Evolutionary conservation across 1,140 invertebrate genomes (phyloP).

Genomic region (Pissodes strobi): DNA sequence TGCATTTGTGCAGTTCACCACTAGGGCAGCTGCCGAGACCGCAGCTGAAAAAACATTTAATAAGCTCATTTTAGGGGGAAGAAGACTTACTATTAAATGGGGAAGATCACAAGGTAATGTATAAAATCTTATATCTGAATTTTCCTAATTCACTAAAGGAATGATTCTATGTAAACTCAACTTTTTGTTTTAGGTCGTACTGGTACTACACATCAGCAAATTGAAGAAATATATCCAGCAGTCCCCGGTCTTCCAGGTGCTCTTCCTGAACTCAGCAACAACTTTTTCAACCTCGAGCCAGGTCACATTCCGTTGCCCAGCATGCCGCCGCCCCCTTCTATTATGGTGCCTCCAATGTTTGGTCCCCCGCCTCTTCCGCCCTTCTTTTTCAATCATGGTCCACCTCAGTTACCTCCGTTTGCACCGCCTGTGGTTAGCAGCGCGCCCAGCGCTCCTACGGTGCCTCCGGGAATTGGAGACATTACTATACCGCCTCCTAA

Average conservation of each 20-base stretch:
- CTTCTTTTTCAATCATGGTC: slow-evolving; percentile 63
- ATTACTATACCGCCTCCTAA: slow-evolving; percentile 40
- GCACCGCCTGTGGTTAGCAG: slow-evolving; percentile 55
- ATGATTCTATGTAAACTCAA: too few relatives aligned
- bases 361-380: slow-evolving; percentile 59
- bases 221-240: slow-evolving; percentile 69
- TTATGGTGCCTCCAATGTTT: slow-evolving; percentile 60
- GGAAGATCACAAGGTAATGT: slow-evolving; percentile 83
- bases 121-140: too few relatives aligned
- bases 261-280: slow-evolving; percentile 74
- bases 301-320: slow-evolving; percentile 58
- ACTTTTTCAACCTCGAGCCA: slow-evolving; percentile 79
- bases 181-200: slow-evolving; percentile 38
- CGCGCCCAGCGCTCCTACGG: slow-evolving; percentile 38
- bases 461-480: slow-evolving; percentile 2
- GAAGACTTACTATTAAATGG: slow-evolving; percentile 95
- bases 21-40: slow-evolving; percentile 83
- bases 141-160: too few relatives aligned
- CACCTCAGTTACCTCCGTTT: slow-evolving; percentile 61
- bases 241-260: slow-evolving; percentile 87
- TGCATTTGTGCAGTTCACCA: slow-evolving; percentile 97
- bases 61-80: slow-evolving; percentile 85
- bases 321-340: slow-evolving; percentile 62
- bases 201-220: slow-evolving; percentile 49
- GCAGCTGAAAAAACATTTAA: slow-evolving; percentile 97